A percentile compares a stretch with the other conserved stretches of the same genome.
Conservation (phyloP, 2,888 invertebrate genomes). For the Diarsia dahlii region DNA sequence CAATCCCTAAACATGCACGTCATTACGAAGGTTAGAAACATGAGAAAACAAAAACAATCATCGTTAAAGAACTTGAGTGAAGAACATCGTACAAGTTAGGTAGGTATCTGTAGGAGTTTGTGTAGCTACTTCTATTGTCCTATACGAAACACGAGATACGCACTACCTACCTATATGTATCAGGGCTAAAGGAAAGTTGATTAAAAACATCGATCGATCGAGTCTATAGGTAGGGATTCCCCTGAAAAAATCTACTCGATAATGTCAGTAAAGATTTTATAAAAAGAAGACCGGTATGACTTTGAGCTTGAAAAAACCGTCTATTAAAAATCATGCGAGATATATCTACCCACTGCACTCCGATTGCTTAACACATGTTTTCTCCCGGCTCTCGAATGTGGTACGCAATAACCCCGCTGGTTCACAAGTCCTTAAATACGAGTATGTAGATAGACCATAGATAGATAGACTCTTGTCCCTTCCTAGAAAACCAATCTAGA, state of each 20-base stretch:
- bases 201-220: background rate
- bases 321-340: background rate
- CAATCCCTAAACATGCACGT: background rate
- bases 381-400: background rate
- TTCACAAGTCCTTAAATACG: background rate
- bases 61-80: slow-evolving; percentile 12
- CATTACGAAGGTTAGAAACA: background rate
- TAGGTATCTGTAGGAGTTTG: slow-evolving; percentile 11
- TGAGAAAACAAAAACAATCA: slow-evolving; percentile 15
- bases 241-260: background rate
- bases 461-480: background rate
- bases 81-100: slow-evolving; percentile 12
- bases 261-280: background rate
- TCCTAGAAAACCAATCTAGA: background rate
- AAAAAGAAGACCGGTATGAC: no score
- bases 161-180: background rate
- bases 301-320: background rate
- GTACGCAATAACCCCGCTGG: background rate
- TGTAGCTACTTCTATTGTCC: background rate
- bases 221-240: background rate
- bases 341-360: background rate
- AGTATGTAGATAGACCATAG: no score
- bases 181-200: background rate
- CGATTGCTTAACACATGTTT: background rate
- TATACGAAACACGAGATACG: background rate